Base-by-base conservation (phyloP, 2,888 invertebrate species). In the Acanthosoma haemorrhoidale region DNA sequence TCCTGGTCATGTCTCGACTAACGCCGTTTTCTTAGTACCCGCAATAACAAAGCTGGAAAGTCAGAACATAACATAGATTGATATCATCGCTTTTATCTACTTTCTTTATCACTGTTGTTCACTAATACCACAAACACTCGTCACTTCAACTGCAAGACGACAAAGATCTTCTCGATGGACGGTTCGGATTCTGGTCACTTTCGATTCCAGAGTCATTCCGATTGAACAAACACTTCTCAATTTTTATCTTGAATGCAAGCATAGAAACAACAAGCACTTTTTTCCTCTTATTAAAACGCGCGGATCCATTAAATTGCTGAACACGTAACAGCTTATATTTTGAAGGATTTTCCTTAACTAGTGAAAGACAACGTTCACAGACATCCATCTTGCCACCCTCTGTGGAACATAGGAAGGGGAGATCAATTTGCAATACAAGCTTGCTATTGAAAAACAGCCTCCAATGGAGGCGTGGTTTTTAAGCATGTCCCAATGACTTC, bases 311-410 rank as follows among this genome's bases (percentile, higher is more conserved):
- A 75, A 90, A 87, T 78, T 92, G 91, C 79, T 91, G 84, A 0
- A 96, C 92, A 39, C 82, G 79, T 80, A 92, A 94, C 31, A 96
- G 83, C 79, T 89, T 87, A 81, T 96, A 96, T 79, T 89, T 91
- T 6, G 93, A 91, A 73, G 90, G 90, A 75, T 86, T 87, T 77
- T 91, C 90, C 77, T 92, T 91, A 59, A 84, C 82, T 71, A 96
- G 80, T 72, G 82, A 84, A 34, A 96, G 80, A 41, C 84, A 84
- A 78, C 87, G 89, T 75, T 90, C 88, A 74, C 88, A 87, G 11
- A 96, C 91, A 82, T 95, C 94, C 72, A 96, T 82, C 41, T 83
- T 83, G 68, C 94, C 90, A 76, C 92, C 89, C 34, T 84, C 83
- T 3, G 93, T 89, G 13, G 90, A 90, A 73, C 87, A 88, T n/a